Conservation (phyloP, 2,888 invertebrate species). For the Tenthredo notha region DNA sequence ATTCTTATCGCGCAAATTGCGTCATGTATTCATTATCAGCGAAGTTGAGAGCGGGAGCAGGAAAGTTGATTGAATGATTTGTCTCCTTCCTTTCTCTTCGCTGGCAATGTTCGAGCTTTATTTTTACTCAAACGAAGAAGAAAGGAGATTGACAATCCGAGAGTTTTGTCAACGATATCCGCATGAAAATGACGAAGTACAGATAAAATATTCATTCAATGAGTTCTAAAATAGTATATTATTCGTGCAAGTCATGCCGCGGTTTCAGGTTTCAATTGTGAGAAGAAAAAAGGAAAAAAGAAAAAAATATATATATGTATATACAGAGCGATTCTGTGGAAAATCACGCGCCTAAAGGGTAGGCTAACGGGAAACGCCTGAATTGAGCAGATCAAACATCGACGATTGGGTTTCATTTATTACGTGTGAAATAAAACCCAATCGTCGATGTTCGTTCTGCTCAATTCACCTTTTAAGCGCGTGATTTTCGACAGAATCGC, state of each 20-base stretch:
- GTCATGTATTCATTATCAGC: slow-evolving; percentile 9
- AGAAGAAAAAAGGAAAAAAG: neutral
- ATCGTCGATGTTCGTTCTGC: too few relatives aligned
- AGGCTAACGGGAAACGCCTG: too few relatives aligned
- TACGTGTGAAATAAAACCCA: too few relatives aligned
- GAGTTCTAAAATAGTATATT: neutral
- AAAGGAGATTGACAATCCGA: neutral
- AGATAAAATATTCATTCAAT: neutral
- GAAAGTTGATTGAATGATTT: neutral
- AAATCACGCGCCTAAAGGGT: too few relatives aligned
- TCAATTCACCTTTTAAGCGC: too few relatives aligned
- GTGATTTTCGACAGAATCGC: too few relatives aligned
- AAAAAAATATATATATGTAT: too few relatives aligned
- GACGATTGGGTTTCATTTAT: too few relatives aligned
- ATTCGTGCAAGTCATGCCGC: slow-evolving; percentile 2
- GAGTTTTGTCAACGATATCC: neutral
- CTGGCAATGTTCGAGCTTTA: neutral
- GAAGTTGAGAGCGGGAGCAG: neutral
- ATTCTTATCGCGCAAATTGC: neutral
- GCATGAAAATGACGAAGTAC: neutral
- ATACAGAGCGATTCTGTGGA: too few relatives aligned
- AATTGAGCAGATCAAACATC: too few relatives aligned
- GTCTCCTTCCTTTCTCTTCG: neutral
- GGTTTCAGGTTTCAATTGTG: neutral
- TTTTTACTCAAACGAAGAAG: neutral